Evolutionary conservation across 1,140 invertebrate species (phyloP).

Genomic region (Rhopalosiphum maidis): DNA sequence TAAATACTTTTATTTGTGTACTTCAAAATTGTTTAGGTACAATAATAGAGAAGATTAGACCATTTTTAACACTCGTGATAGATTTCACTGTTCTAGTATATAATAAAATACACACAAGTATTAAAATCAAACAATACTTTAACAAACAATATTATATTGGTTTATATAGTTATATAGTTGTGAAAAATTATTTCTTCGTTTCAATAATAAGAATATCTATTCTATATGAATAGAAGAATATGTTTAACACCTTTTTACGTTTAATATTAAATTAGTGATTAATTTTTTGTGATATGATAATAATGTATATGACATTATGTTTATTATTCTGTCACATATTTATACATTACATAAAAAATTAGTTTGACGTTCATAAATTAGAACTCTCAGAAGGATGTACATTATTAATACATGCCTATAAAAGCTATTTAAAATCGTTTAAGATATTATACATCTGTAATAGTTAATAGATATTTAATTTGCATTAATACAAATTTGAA

Average conservation of each 20-base stretch:
- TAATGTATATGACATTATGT: neutral
- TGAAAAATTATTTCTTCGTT: neutral
- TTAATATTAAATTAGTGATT: neutral
- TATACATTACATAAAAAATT: neutral
- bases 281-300: neutral
- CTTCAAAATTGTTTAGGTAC: neutral
- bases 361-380: neutral
- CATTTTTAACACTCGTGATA: neutral
- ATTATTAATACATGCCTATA: neutral
- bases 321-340: neutral
- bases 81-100: neutral
- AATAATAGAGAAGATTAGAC: neutral
- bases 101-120: neutral
- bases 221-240: neutral
- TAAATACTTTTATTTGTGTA: conserved; percentile 9
- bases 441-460: neutral
- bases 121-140: neutral
- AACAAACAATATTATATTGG: neutral
- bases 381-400: neutral
- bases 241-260: neutral
- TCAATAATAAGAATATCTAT: neutral
- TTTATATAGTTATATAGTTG: neutral
- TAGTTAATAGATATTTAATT: conserved; percentile 12
- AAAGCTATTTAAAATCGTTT: conserved; percentile 9
- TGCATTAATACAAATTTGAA: neutral